Conservation (phyloP, 1,140 invertebrate species). For the Bombus confusus region DNA sequence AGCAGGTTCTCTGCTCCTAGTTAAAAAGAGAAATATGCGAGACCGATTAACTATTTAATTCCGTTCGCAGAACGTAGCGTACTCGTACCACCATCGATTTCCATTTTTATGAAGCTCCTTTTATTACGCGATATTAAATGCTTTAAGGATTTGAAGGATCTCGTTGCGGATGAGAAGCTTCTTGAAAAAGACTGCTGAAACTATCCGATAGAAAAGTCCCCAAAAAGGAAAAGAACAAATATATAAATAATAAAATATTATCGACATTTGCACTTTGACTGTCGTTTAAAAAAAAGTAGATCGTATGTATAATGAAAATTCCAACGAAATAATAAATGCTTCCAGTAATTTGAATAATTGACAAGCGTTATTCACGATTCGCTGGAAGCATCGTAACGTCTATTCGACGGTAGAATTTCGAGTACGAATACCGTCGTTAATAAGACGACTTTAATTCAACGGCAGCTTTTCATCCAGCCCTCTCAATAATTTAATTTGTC, state of each 20-base stretch:
- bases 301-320: not conserved
- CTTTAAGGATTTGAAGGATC: too few species aligned
- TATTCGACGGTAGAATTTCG: not conserved
- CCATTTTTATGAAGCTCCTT: too few species aligned
- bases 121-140: not conserved
- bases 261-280: too few species aligned
- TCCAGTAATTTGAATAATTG: not conserved
- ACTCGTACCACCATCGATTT: not conserved
- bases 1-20: not conserved
- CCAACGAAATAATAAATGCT: not conserved
- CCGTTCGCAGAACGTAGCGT: not conserved
- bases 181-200: too few species aligned
- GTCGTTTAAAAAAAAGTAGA: not conserved
- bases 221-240: too few species aligned
- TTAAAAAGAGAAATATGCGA: not conserved
- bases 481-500: conserved; percentile 45
- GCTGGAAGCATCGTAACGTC: not conserved
- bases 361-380: not conserved
- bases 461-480: not conserved
- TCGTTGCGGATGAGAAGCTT: too few species aligned
- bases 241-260: too few species aligned
- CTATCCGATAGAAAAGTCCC: too few species aligned
- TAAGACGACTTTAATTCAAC: conserved; percentile 2
- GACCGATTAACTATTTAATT: not conserved
- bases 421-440: not conserved